Evolutionary conservation across 2,113 vertebrate species (phyloP).

Genomic region (Dromiciops gliroides): DNA sequence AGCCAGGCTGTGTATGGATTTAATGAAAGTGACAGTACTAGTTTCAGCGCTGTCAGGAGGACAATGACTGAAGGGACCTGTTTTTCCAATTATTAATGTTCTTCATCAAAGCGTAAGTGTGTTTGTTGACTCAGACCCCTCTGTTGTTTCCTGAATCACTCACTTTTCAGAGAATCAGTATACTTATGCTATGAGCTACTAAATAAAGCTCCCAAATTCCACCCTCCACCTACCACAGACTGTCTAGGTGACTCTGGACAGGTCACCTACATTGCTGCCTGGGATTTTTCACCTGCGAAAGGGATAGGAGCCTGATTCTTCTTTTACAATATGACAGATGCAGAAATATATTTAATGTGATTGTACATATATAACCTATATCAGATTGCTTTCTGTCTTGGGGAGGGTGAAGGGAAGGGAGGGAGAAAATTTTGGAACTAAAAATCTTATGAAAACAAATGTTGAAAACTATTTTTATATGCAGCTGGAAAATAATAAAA

Average conservation of each 20-base stretch:
- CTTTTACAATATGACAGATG: too few relatives aligned
- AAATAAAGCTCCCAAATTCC: not conserved
- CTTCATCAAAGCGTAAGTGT: conserved; percentile 72
- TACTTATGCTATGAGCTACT: conserved; percentile 15
- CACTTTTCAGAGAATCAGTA: conserved; percentile 38
- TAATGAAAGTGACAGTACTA: conserved; percentile 57
- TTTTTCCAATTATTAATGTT: conserved; percentile 73
- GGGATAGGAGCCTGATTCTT: not conserved
- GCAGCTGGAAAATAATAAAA: too few relatives aligned
- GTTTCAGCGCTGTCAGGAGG: conserved; percentile 58
- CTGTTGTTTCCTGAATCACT: conserved; percentile 67
- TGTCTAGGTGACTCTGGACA: conserved; percentile 22
- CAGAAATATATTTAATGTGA: too few relatives aligned
- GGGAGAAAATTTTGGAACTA: too few relatives aligned
- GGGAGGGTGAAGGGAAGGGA: too few relatives aligned
- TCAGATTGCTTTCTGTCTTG: too few relatives aligned
- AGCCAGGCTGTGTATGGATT: conserved; percentile 43
- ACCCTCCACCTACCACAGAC: conserved; percentile 13
- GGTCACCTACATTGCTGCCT: not conserved
- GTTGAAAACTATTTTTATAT: too few relatives aligned
- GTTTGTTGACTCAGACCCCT: conserved; percentile 60
- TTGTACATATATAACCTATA: too few relatives aligned
- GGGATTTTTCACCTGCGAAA: not conserved
- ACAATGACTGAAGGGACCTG: conserved; percentile 65
- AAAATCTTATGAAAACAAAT: too few relatives aligned